phyloP scores from a whole-genome alignment of 2,113 vertebrate genomes.

The Podocnemis expansa region DNA sequence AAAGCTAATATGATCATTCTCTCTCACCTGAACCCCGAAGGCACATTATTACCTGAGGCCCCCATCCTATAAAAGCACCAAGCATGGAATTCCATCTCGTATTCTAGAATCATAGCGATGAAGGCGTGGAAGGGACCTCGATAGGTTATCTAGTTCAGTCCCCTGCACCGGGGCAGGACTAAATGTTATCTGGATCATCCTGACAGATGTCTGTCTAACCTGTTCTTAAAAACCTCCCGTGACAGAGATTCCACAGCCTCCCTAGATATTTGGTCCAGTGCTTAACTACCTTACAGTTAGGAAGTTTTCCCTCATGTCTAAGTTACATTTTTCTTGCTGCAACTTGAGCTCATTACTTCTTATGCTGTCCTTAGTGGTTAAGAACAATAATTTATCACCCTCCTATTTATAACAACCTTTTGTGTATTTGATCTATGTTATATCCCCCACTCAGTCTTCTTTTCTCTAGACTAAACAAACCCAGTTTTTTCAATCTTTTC shows the following conservation, averaged over 20 bases:
- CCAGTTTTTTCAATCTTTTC: background rate
- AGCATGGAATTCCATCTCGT: background rate
- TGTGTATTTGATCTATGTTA: background rate
- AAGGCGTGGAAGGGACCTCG: background rate
- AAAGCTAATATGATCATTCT: slow-evolving; percentile 48
- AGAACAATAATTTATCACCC: background rate
- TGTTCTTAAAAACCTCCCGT: background rate
- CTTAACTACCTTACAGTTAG: background rate
- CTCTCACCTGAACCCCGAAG: slow-evolving; percentile 27
- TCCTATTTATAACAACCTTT: background rate
- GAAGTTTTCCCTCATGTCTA: background rate
- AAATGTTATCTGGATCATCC: background rate
- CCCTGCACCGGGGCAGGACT: background rate
- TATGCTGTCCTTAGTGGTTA: background rate
- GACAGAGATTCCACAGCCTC: background rate
- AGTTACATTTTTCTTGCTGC: background rate
- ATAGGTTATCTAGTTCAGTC: background rate
- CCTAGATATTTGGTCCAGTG: background rate
- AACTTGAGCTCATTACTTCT: background rate
- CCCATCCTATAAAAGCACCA: slow-evolving; percentile 22
- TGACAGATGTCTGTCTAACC: background rate
- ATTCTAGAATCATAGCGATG: background rate
- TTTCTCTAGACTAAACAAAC: background rate
- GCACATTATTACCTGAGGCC: slow-evolving; percentile 14
- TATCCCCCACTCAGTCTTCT: background rate